Base-by-base conservation (phyloP, 1,140 invertebrate species). In the Tenebrio molitor region DNA sequence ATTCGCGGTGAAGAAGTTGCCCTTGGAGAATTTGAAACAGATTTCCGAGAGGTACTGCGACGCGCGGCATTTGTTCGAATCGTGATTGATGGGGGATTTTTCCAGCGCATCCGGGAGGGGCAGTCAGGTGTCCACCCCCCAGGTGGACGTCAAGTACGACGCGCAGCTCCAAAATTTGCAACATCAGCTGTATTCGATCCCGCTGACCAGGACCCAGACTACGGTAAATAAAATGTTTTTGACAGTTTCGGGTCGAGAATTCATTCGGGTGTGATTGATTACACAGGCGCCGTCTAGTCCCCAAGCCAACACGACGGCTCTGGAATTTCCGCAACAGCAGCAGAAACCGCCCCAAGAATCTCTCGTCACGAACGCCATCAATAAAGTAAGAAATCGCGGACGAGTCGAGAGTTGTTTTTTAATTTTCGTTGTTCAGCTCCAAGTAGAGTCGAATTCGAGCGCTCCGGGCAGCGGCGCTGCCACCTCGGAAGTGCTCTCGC, bases 121-220 rank as follows among this genome's bases (percentile, higher is more conserved):
- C 29, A 87, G 85, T 76, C 87, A 89, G 77, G 87, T 88, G 12
- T 84, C 87, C 3, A 89, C 89, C 0, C 88, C 89, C 3, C 85
- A 85, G 62, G 79, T 78, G 10, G 76, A 82, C 62, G 75, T 78
- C 10, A 80, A 83, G 69, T 87, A 89, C 73, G 88, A 89, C 50
- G 78, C 83, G 0, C 88, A 89, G 46, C 86, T 89, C 83, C 84
- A 87, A 75, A 86, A 83, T 72, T 82, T 90, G 5, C 88, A 90
- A 71, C 88, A 90, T 50, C 88, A 89, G 79, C 71, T 89, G 7
- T 86, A 87, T 12, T 86, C 85, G 19, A 86, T 88, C 29, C 68
- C 74, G 2, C 53, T 66, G n/a, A 14, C 46, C 0, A 39, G 66
- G 21, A 69, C 69, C 41, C 62, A 58, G 62, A 72, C 46, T 21